Base-by-base conservation (phyloP, 1,140 invertebrate genomes). In the Venturia canescens region DNA sequence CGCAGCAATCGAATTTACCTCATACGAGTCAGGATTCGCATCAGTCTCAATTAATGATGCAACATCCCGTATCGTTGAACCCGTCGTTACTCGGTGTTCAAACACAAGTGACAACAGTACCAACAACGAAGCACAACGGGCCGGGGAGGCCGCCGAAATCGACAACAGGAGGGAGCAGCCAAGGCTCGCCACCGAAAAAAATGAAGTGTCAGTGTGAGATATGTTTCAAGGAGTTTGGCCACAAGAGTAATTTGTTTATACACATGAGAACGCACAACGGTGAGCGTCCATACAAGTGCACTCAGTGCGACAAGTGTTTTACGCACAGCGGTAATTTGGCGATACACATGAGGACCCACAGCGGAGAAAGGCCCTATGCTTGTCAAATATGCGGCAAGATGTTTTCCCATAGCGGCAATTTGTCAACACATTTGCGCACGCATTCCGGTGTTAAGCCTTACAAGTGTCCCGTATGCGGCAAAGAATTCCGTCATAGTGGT, bases 201-300 rank as follows among this genome's bases (percentile, higher is more conserved):
- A 80, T 87, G 1, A 92, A 92, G 81, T 92, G 90, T 69, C 91
- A 92, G 75, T 94, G 94, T 87, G 90, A 92, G 78, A 92, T 93
- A 50, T 94, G 94, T 83, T 92, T 92, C 83, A 94, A 94, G 86
- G 88, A 92, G 57, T 94, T 94, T 84, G 88, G 89, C 13, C 93
- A 93, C 70, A 91, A 92, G 82, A 92, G 92, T 48, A 94, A 94
- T 88, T 88, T 94, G 29, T 93, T 92, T 57, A 91, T 94, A 71
- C 94, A 94, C 81, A 93, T 93, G 92, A 92, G 93, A 82, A 94
- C 93, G 34, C 94, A 95, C 86, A 94, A 94, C 27, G 93, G 94
- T 3, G 95, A 96, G 89, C 91, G 94, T 83, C 95, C 95, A 3
- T 95, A 95, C 84, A 94, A 94, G 85, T 96, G 95, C 88, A 94